A percentile compares a stretch with the other conserved stretches of the same genome.
Conservation (phyloP, 2,888 invertebrate genomes). For the Spatulosminthurus flaviceps region DNA sequence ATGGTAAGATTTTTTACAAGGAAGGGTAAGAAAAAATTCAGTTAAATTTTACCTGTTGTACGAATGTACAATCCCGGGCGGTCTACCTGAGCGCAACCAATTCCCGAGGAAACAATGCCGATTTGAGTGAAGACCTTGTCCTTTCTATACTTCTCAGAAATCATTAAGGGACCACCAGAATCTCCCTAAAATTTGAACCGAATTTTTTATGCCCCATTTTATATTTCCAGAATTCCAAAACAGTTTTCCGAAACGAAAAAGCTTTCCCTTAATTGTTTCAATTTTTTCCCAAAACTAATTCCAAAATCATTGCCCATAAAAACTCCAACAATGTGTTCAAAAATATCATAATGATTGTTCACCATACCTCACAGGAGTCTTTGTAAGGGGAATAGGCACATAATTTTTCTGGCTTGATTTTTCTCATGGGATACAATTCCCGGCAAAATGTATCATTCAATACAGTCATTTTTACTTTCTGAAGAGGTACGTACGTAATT, state of each 20-base stretch:
- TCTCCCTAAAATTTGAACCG: slow-evolving; percentile 21
- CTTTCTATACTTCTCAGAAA: not conserved
- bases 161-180: slow-evolving; percentile 13
- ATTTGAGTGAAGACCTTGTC: slow-evolving; percentile 6
- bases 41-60: not conserved
- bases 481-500: not conserved
- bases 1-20: not conserved
- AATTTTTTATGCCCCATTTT: too few species aligned
- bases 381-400: slow-evolving; percentile 10
- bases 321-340: too few species aligned
- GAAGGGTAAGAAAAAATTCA: not conserved
- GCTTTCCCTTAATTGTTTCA: too few species aligned
- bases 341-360: too few species aligned
- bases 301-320: too few species aligned
- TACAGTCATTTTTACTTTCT: slow-evolving; percentile 31
- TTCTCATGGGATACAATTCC: slow-evolving; percentile 8
- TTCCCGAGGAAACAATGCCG: slow-evolving; percentile 27
- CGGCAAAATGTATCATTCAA: not conserved
- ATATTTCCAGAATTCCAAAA: too few species aligned
- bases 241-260: too few species aligned
- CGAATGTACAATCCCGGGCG: slow-evolving; percentile 19
- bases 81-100: not conserved
- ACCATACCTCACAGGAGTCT: slow-evolving; percentile 27
- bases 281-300: too few species aligned
- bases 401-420: slow-evolving; percentile 32